These are phyloP conservation scores for Benitochromis conjunctus DNA, from an alignment of 2,113 vertebrate genomes.

Conservation along the genomic window DNA sequence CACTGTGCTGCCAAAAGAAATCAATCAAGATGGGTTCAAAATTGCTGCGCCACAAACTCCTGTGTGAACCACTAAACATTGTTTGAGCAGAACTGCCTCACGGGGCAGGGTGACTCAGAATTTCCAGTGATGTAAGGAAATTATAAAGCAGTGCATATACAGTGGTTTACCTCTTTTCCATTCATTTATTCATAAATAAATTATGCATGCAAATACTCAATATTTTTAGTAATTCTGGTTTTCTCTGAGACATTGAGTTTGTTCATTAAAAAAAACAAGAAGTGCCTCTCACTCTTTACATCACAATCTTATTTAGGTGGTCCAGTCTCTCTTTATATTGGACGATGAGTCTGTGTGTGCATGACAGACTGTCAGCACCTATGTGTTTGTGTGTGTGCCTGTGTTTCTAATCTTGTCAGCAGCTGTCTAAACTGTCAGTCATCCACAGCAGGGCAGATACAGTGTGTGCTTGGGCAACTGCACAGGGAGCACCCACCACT, in stretches of 20 bases:
- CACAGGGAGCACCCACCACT: neutral
- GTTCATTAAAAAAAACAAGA: neutral
- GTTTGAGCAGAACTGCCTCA: neutral
- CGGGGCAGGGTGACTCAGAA: neutral
- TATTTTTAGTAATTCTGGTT: neutral
- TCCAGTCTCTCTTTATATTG: conserved; percentile 1
- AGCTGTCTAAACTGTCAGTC: conserved; percentile 53
- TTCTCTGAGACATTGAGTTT: neutral
- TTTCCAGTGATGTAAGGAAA: neutral
- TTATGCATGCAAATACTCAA: neutral
- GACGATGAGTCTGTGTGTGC: neutral
- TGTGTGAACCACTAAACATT: neutral
- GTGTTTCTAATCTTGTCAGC: conserved; percentile 49
- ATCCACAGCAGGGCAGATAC: conserved; percentile 6
- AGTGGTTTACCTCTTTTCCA: neutral
- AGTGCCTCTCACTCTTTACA: neutral
- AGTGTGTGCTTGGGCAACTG: conserved; percentile 23
- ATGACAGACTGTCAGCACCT: conserved; percentile 5
- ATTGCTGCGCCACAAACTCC: neutral
- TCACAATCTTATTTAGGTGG: neutral
- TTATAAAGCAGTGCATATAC: neutral
- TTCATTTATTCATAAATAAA: neutral
- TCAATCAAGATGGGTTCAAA: neutral
- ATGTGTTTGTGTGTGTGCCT: conserved; percentile 13
- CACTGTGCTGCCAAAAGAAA: neutral